These are phyloP conservation scores for Simalia tracyae DNA, from an alignment of 2,797 vertebrate genomes.

Conservation along the genomic window DNA sequence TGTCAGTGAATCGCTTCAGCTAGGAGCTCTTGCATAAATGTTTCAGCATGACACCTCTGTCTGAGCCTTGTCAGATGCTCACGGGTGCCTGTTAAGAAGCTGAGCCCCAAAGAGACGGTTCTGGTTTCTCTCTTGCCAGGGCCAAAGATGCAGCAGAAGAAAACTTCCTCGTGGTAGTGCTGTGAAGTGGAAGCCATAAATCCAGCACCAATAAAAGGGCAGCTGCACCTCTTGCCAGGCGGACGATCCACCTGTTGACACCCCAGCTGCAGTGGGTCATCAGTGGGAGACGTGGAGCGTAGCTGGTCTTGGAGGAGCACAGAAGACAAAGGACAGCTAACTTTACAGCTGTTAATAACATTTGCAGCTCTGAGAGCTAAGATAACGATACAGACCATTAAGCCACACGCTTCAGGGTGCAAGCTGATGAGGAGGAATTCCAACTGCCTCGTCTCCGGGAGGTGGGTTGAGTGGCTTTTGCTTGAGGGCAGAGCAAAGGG, in stretches of 20 bases:
- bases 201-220: background rate
- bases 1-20: no score
- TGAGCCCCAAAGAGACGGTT: background rate
- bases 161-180: background rate
- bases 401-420: background rate
- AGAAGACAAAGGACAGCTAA: background rate
- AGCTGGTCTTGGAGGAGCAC: background rate
- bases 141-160: background rate
- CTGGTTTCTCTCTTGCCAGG: background rate
- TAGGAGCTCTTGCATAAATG: background rate
- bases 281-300: background rate
- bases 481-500: background rate
- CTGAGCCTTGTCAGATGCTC: background rate
- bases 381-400: conserved; percentile 56
- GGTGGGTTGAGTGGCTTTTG: background rate
- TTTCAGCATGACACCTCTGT: background rate
- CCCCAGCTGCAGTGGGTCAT: background rate
- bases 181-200: background rate
- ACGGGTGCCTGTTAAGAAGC: background rate
- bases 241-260: background rate
- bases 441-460: background rate
- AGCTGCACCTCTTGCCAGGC: background rate
- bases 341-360: conserved; percentile 52
- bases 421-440: background rate
- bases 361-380: background rate